Percentiles rank a stretch among this genome's conserved stretches.
Evolutionary conservation across 2,113 vertebrate species (phyloP).

Genomic region (Panurus biarmicus): DNA sequence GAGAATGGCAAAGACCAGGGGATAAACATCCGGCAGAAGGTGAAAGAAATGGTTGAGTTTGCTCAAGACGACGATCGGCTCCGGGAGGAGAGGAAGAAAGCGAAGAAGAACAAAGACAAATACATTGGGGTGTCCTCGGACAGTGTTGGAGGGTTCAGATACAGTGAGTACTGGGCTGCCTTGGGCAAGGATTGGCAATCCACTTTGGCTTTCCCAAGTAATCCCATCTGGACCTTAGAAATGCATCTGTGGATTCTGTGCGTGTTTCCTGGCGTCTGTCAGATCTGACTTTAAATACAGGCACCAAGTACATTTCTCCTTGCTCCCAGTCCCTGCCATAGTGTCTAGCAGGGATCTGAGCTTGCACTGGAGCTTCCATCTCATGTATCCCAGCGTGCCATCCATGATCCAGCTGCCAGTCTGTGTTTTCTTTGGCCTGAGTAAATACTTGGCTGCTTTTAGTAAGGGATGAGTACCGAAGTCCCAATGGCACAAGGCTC

Average conservation of each 20-base stretch:
- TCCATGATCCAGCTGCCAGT: not conserved
- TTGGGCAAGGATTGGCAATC: not conserved
- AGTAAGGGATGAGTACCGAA: not conserved
- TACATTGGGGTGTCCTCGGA: constrained; percentile 94
- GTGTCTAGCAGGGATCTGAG: not conserved
- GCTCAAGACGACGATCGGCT: constrained; percentile 95
- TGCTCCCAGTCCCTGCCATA: not conserved
- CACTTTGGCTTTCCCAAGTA: not conserved
- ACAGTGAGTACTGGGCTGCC: constrained; percentile 76
- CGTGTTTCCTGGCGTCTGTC: not conserved
- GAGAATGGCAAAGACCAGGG: constrained; percentile 98
- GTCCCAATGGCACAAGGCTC: not conserved
- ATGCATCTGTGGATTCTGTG: not conserved
- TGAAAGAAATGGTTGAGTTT: constrained; percentile 95
- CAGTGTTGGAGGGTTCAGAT: constrained; percentile 84
- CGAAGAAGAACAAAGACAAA: constrained; percentile 98
- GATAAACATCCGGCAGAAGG: constrained; percentile 96
- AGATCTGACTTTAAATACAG: not conserved
- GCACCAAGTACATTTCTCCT: not conserved
- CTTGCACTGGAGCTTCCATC: not conserved
- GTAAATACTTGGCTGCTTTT: not conserved
- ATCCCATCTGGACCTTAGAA: not conserved
- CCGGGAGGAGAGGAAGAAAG: constrained; percentile 95
- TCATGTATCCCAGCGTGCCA: not conserved
- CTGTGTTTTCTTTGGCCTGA: not conserved